These are phyloP conservation scores for Pseudochaenichthys georgianus DNA, from an alignment of 2,797 vertebrate genomes.

Conservation along the genomic window DNA sequence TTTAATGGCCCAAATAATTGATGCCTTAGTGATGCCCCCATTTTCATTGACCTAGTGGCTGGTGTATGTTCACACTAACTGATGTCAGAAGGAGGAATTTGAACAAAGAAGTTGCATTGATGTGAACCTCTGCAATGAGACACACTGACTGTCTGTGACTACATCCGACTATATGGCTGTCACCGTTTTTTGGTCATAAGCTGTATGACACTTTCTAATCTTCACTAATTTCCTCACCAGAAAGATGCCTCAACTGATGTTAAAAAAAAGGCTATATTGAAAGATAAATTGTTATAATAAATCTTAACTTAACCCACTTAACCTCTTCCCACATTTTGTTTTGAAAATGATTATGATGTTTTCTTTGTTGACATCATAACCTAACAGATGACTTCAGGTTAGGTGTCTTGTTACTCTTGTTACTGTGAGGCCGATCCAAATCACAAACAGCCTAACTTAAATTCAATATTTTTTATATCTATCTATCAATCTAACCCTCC, in stretches of 20 bases:
- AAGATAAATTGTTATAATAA: background rate
- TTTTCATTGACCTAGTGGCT: slow-evolving; percentile 37
- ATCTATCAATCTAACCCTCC: background rate
- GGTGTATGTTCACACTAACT: slow-evolving; percentile 24
- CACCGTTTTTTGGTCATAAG: background rate
- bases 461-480: background rate
- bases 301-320: background rate
- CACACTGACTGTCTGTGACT: background rate
- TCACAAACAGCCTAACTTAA: background rate
- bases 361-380: background rate
- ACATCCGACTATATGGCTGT: background rate
- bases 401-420: background rate
- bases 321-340: background rate
- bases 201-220: background rate
- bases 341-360: background rate
- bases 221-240: background rate
- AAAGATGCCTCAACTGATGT: background rate
- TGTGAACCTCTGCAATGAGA: background rate
- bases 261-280: too few relatives aligned
- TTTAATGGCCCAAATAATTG: slow-evolving; percentile 42
- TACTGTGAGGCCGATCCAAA: background rate
- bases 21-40: slow-evolving; percentile 24
- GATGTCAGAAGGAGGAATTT: slow-evolving; percentile 9
- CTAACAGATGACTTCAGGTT: background rate
- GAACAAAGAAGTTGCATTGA: slow-evolving; percentile 5